These are phyloP conservation scores for Propithecus coquereli DNA, from an alignment of 2,113 vertebrate species.

Conservation along the genomic window DNA sequence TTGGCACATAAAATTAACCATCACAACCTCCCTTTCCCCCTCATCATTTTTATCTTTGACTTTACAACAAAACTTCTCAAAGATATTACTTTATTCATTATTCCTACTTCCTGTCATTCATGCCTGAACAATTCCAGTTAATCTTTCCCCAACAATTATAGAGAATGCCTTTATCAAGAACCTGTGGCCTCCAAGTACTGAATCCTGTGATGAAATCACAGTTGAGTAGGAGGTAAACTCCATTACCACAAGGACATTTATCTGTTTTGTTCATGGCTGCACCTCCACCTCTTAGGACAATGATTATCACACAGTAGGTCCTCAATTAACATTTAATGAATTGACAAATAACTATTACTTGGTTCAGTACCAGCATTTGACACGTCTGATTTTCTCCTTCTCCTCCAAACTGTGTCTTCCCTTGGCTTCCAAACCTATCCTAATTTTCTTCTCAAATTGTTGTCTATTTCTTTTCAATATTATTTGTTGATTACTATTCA, in stretches of 20 bases:
- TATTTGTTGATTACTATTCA: neutral
- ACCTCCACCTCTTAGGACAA: neutral
- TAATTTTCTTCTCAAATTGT: neutral
- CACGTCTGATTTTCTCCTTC: neutral
- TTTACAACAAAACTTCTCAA: neutral
- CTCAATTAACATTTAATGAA: neutral
- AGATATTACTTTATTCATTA: neutral
- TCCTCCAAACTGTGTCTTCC: neutral
- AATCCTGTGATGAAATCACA: neutral
- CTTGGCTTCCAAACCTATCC: neutral
- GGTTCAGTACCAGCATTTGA: neutral
- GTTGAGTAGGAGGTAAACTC: neutral
- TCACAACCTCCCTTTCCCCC: neutral
- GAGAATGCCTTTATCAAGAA: neutral
- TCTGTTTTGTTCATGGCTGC: neutral
- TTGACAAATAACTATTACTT: neutral
- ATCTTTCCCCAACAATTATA: neutral
- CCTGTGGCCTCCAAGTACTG: rapidly evolving
- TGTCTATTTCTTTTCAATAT: neutral
- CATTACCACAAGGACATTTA: neutral
- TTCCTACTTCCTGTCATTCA: neutral
- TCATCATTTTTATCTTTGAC: neutral
- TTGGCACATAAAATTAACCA: neutral
- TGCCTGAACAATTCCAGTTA: neutral
- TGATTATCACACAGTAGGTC: neutral